A percentile compares a stretch with the other conserved stretches of the same genome.
Conservation (phyloP, 2,888 invertebrate genomes). For the Eupithecia vulgata region DNA sequence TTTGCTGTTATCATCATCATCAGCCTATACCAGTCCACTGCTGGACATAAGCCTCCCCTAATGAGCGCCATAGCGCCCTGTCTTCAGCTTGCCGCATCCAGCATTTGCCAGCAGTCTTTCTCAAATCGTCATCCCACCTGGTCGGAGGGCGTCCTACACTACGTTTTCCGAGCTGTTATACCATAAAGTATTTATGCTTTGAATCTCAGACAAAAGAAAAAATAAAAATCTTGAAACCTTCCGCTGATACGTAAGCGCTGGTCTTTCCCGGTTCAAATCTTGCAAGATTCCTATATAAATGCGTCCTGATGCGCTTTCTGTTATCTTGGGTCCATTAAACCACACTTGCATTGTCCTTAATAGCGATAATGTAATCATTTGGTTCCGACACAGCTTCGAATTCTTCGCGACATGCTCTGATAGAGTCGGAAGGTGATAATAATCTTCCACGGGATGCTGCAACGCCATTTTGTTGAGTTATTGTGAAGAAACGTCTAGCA, state of each 20-base stretch:
- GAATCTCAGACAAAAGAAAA: neutral
- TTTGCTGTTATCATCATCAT: constrained; percentile 3
- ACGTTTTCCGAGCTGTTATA: too few species aligned
- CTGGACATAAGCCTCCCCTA: too few species aligned
- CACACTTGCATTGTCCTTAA: constrained; percentile 56
- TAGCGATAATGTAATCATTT: constrained; percentile 40
- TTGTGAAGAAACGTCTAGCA: neutral
- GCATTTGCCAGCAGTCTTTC: too few species aligned
- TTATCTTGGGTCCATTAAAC: constrained; percentile 60
- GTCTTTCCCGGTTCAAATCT: neutral
- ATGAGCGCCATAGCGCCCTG: too few species aligned
- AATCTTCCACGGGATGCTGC: constrained; percentile 21
- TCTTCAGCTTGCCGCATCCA: too few species aligned
- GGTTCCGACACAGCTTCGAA: constrained; percentile 24
- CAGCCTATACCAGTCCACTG: too few species aligned
- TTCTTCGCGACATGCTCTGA: constrained; percentile 30
- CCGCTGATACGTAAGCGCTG: neutral
- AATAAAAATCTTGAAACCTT: neutral
- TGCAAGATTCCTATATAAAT: neutral
- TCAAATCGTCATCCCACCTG: too few species aligned
- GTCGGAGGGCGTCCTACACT: too few species aligned
- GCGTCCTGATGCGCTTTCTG: constrained; percentile 63
- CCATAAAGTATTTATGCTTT: neutral
- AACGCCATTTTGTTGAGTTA: constrained; percentile 15
- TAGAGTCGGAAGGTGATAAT: constrained; percentile 26